Evolutionary conservation across 2,797 vertebrate species (phyloP), one percentile per base, ranked within the genome.

Genomic region (Choloepus didactylus): DNA sequence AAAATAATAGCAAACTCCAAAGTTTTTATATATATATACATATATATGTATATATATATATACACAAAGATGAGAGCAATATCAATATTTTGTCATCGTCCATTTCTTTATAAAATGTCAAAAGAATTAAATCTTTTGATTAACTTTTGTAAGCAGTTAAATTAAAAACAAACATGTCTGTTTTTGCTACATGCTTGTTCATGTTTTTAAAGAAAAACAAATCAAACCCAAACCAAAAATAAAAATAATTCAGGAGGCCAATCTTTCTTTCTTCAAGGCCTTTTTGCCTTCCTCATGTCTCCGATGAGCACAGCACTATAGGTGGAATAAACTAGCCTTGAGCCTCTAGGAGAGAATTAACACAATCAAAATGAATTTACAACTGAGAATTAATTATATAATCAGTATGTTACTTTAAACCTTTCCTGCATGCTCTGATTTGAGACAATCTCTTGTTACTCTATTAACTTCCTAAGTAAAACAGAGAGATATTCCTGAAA

Each of bases 301-400:
- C 95, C 88, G 95, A n/a, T 77, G 95, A 98, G 91, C 88, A 96
- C 5, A 91, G 95, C 94, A 91, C 95, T 89, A 44, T 94, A 93
- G 96, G 96, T 95, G 82, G 86, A 98, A 95, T 90, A 97, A 97
- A 96, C 93, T 60, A 96, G 95, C 72, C 88, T 77, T 54, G 77
- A 91, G 97, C 95, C 96, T 96, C 97, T 98, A 94, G 95, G 97
- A 98, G 94, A 97, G 97, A 98, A 97, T 97, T 98, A 98, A 97
- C 95, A 97, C 94, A 93, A 97, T 96, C 96, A 97, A 97, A 97
- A 98, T 96, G 95, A 98, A 97, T 97, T 97, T 97, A 97, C 93
- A 98, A 92, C 90, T 95, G 96, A 95, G 97, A 98, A 98, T 98
- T 97, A 97, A 98, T 98, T 98, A 97, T 89, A 97, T 85, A 96